A percentile compares a stretch with the other conserved stretches of the same genome.
Conservation (phyloP, 2,113 vertebrate genomes). For the Collichthys lucidus region DNA sequence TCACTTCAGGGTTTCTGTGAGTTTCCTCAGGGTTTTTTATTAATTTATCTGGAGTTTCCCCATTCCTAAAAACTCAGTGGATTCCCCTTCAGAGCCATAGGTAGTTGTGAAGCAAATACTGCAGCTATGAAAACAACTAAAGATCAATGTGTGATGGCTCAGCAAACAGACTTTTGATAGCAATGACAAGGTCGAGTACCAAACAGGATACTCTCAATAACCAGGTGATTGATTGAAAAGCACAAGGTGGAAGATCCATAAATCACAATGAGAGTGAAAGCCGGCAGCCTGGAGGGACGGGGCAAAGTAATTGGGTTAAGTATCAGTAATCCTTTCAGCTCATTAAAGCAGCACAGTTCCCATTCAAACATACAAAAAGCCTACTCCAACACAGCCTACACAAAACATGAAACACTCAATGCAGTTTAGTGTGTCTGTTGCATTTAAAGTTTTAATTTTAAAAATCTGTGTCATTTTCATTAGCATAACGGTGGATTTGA, state of each 20-base stretch:
- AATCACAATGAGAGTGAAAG: conserved; percentile 72
- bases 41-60: conserved; percentile 29
- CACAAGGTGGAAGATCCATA: conserved; percentile 45
- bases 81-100: conserved; percentile 14
- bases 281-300: conserved; percentile 60
- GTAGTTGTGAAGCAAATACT: conserved; percentile 26
- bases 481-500: neutral
- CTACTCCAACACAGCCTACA: conserved; percentile 15
- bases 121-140: conserved; percentile 14
- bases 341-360: conserved; percentile 75
- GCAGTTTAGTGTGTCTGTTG: neutral
- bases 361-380: conserved; percentile 66
- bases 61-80: conserved; percentile 21
- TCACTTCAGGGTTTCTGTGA: conserved; percentile 23
- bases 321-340: conserved; percentile 82
- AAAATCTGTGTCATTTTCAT: conserved; percentile 3
- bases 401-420: neutral
- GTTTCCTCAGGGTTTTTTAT: conserved; percentile 24
- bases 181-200: conserved; percentile 20
- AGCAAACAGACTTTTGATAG: conserved; percentile 22
- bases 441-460: neutral
- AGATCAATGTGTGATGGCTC: neutral
- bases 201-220: conserved; percentile 30
- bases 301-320: conserved; percentile 85
- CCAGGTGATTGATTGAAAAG: conserved; percentile 62